Base-by-base conservation (phyloP, 2,797 vertebrate genomes). In the Selene dorsalis region DNA sequence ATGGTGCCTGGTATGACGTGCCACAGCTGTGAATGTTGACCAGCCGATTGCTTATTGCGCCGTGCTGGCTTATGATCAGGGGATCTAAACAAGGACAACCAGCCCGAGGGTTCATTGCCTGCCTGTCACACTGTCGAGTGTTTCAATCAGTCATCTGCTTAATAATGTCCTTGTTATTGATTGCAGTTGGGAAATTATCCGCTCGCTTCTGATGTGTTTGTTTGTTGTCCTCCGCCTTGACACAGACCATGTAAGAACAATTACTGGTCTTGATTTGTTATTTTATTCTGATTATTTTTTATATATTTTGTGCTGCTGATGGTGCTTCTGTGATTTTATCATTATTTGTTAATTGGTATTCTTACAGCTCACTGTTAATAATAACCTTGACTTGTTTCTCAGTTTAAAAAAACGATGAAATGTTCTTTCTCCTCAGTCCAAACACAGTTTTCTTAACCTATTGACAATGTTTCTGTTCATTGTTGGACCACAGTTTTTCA, bases 21-120 rank as follows among this genome's bases (percentile, higher is more conserved):
- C 82, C 89, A 73, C 87, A 85, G 88, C 86, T 93, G 90, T 84
- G 88, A 79, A 82, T 73, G 77, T 69, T 56, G 80, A 66, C 66
- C 82, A 75, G 75, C 47, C 79, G 41, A 69, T 80, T 73, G 47
- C 72, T 84, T 77, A 79, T 70, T 18, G 22, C 57, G 41, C 52
- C 24, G 59, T n/a, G 53, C 73, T 82, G 79, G 82, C 69, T 84
- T 65, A 68, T 69, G 84, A 78, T 87, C 73, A 89, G 87, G 75
- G 83, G 88, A 84, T 85, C 62, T 66, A 85, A 81, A 80, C 68
- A 66, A 79, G 87, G 58, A 82, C 79, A 72, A 78, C 73, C 82
- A 82, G 91, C 91, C 88, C 87, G 75, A 91, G 67, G 85, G 88
- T 76, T 88, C 75, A 88, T 91, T 77, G 59, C 85, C 73, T 79